phyloP scores from a whole-genome alignment of 2,888 invertebrate species.

The Chymomyza amoena region DNA sequence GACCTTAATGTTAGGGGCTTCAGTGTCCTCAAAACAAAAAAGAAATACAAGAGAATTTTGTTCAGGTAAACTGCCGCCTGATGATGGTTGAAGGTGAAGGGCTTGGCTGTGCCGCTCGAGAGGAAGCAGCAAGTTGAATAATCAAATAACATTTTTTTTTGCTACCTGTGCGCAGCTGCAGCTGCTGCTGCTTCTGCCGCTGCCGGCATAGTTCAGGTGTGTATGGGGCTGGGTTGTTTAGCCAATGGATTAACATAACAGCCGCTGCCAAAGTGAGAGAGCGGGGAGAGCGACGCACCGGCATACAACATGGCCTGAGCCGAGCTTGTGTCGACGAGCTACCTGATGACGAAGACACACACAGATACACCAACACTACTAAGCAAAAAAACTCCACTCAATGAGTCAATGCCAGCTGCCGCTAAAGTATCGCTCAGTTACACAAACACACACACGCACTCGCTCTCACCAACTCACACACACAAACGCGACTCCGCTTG shows the following conservation, averaged over 20 bases:
- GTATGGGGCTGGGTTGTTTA: constrained; percentile 34
- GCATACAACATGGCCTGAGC: constrained; percentile 1
- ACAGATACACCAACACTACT: neutral
- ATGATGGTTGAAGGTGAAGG: constrained; percentile 14
- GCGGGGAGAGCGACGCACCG: too few relatives aligned
- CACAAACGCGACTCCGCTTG: constrained; percentile 8
- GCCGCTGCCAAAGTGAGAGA: constrained; percentile 11
- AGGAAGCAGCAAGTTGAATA: constrained; percentile 54
- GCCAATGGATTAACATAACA: constrained; percentile 63
- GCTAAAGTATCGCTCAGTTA: constrained; percentile 26
- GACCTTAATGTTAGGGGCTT: neutral
- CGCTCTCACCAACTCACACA: too few relatives aligned
- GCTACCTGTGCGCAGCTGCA: constrained; percentile 66
- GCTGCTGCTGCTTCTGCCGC: constrained; percentile 47
- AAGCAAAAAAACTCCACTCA: constrained; percentile 19
- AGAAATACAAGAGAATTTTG: neutral
- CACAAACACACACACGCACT: constrained; percentile 16
- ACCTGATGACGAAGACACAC: constrained; percentile 36
- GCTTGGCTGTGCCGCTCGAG: neutral
- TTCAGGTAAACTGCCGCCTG: constrained; percentile 30
- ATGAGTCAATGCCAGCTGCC: constrained; percentile 27
- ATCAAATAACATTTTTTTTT: constrained; percentile 64
- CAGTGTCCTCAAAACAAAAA: neutral
- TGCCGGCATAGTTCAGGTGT: constrained; percentile 5
- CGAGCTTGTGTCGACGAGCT: constrained; percentile 15